Base-by-base conservation (phyloP, 1,140 invertebrate species). In the Streblospio benedicti region DNA sequence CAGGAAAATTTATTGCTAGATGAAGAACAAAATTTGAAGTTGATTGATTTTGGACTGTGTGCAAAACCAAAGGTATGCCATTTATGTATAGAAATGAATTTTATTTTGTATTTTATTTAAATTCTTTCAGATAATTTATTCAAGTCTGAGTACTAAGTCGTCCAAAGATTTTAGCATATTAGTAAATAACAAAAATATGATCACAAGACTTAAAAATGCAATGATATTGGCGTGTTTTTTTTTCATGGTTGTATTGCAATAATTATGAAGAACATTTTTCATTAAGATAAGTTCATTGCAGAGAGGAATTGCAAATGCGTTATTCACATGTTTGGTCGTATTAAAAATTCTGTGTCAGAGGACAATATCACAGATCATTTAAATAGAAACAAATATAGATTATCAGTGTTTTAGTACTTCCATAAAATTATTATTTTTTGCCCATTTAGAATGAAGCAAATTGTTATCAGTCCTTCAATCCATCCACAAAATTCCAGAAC, bases 11-110 rank as follows among this genome's bases (percentile, higher is more conserved):
- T 93, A 49, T 71, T 93, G 51, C 86, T 91, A 67, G 85, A 84
- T 69, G 82, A 89, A 52, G 83, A 90, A 62, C 76, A 77, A 47
- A 86, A 87, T 69, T 77, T 93, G 20, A 92, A 92, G 72, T 72
- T 93, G 44, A 93, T 93, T 65, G 90, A 93, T 76, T 93, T 93
- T 83, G 91, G 91, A 32, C 77, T 93, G 6, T 91, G 90, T 80
- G 88, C 90, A 1, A 86, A 86, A 71, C 88, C 88, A 14, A 80
- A 76, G 72, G 79, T 79, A n/a, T n/a, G n/a, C n/a, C n/a, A n/a
- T n/a, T n/a, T n/a, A n/a, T n/a, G n/a, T n/a, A n/a, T n/a, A n/a
- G n/a, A n/a, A n/a, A n/a, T n/a, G n/a, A n/a, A n/a, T n/a, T n/a
- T n/a, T n/a, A n/a, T n/a, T n/a, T n/a, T n/a, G n/a, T n/a, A n/a